These are phyloP conservation scores for Pogonomyrmex barbatus DNA, from an alignment of 1,140 invertebrate genomes.

Conservation along the genomic window DNA sequence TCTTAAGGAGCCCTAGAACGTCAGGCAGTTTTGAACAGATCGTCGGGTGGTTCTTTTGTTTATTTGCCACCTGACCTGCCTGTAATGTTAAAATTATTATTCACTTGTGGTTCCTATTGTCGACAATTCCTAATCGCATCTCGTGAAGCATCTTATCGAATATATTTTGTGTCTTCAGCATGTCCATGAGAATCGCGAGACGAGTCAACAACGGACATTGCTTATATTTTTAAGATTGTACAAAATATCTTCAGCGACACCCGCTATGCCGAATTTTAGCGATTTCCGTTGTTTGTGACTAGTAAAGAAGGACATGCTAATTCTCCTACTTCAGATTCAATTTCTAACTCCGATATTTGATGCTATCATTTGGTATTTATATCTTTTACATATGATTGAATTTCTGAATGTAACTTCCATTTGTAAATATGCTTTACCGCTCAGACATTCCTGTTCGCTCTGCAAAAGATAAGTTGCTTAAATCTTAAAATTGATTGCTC, in stretches of 20 bases:
- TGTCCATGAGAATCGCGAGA: slow-evolving; percentile 19
- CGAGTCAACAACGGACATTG: slow-evolving; percentile 21
- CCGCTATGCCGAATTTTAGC: slow-evolving; percentile 32
- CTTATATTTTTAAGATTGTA: slow-evolving; percentile 74
- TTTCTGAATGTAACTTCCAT: slow-evolving; percentile 9
- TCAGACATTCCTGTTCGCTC: slow-evolving; percentile 35
- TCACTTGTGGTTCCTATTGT: slow-evolving; percentile 71
- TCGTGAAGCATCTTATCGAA: slow-evolving; percentile 51
- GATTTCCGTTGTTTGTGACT: slow-evolving; percentile 38
- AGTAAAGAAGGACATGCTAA: neutral
- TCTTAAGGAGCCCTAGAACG: neutral
- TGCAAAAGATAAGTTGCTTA: slow-evolving; percentile 33
- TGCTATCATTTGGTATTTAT: slow-evolving; percentile 61
- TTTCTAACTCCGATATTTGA: slow-evolving; percentile 13
- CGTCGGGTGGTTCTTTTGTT: neutral
- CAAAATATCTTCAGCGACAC: slow-evolving; percentile 50
- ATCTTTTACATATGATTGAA: neutral
- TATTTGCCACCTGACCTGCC: slow-evolving; percentile 21
- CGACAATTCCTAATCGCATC: slow-evolving; percentile 66
- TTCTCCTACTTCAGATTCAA: slow-evolving; percentile 27
- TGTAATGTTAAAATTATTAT: slow-evolving; percentile 46
- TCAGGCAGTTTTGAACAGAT: slow-evolving; percentile 10
- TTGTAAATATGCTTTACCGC: slow-evolving; percentile 37
- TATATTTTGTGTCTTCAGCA: slow-evolving; percentile 58
- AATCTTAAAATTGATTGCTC: slow-evolving; percentile 13